Evolutionary conservation across 2,113 vertebrate genomes (phyloP).

Genomic region (Cyprinodon brontotheroides): DNA sequence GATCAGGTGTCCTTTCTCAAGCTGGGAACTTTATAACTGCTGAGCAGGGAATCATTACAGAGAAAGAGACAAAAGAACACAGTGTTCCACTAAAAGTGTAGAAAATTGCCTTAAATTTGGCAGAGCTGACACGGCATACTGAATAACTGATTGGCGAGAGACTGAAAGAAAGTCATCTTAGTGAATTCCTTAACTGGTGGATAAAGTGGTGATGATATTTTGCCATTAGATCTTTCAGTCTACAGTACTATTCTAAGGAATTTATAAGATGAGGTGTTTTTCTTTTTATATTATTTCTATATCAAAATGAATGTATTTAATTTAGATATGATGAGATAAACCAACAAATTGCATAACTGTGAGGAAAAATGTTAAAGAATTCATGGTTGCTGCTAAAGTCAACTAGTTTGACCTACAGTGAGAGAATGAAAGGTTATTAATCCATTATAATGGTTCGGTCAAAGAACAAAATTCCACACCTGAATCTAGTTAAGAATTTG

Average conservation of each 20-base stretch:
- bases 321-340: neutral
- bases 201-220: neutral
- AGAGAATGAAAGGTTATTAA: too few species aligned
- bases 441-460: too few species aligned
- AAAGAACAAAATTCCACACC: too few species aligned
- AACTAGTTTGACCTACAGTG: too few species aligned
- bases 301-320: neutral
- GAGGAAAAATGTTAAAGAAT: too few species aligned
- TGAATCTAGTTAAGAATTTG: too few species aligned
- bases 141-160: constrained; percentile 35
- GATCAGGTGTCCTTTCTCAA: constrained; percentile 25
- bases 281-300: neutral
- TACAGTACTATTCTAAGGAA: neutral
- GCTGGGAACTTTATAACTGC: constrained; percentile 30
- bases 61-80: constrained; percentile 19
- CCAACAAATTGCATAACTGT: too few species aligned
- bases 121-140: neutral
- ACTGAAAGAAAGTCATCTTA: constrained; percentile 17
- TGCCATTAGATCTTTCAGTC: neutral
- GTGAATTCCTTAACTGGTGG: constrained; percentile 25
- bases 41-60: constrained; percentile 17
- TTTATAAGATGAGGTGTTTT: neutral
- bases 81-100: constrained; percentile 11
- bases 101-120: constrained; percentile 35
- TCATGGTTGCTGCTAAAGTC: neutral